Conservation (phyloP, 35 echinoderm and acorn worm species). For the Apostichopus californicus region DNA sequence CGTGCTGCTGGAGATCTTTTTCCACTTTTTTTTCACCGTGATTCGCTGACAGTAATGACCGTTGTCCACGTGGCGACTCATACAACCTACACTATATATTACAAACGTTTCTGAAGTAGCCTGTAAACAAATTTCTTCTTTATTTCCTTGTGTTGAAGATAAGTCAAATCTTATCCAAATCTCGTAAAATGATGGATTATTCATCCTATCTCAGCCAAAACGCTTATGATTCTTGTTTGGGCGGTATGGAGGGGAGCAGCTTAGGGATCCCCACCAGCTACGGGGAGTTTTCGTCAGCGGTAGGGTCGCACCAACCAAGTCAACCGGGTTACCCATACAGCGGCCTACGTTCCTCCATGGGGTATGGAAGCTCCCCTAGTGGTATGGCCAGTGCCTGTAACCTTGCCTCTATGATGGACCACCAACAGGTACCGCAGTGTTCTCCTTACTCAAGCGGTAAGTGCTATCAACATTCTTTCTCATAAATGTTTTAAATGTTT, state of each 20-base stretch:
- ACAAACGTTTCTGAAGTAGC: neutral
- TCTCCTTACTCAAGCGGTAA: constrained; percentile 96
- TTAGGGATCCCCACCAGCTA: constrained; percentile 94
- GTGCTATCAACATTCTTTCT: neutral
- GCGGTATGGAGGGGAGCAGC: constrained; percentile 85
- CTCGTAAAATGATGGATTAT: constrained; percentile 94
- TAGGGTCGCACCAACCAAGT: constrained; percentile 61
- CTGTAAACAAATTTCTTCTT: neutral
- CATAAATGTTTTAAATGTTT: too few species aligned
- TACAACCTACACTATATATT: too few species aligned
- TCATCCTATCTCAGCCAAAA: constrained; percentile 97
- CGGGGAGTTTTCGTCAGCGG: constrained; percentile 85
- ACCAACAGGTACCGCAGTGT: constrained; percentile 91
- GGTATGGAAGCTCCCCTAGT: constrained; percentile 77
- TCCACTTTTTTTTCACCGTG: too few species aligned
- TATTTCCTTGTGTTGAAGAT: neutral
- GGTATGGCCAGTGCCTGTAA: constrained; percentile 95
- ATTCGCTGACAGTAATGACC: too few species aligned
- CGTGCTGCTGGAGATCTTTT: neutral
- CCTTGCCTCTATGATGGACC: constrained; percentile 97
- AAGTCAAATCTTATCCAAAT: neutral
- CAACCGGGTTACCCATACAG: constrained; percentile 90
- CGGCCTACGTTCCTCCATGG: constrained; percentile 83
- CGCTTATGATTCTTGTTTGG: constrained; percentile 96
- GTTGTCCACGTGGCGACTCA: too few species aligned